Conservation (phyloP, 2,113 vertebrate genomes). For the Otus sunia region DNA sequence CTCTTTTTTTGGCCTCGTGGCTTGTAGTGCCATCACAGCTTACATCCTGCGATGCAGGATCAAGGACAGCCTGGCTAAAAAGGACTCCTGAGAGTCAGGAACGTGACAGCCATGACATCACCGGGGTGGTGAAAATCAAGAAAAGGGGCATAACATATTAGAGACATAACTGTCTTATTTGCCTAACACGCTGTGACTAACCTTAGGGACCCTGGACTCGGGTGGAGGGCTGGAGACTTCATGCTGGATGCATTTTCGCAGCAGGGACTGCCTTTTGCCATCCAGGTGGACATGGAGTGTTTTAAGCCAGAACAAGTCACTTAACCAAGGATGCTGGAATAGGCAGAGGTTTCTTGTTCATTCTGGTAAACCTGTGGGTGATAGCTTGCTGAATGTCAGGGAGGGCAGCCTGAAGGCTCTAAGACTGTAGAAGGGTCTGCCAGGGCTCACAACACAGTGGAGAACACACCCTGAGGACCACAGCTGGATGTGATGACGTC, state of each 20-base stretch:
- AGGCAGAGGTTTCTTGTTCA: slow-evolving; percentile 57
- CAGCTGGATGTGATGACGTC: not conserved
- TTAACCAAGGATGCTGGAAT: slow-evolving; percentile 45
- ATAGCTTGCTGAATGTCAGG: not conserved
- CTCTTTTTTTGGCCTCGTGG: slow-evolving; percentile 78
- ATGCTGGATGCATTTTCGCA: slow-evolving; percentile 26
- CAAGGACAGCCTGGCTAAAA: slow-evolving; percentile 75
- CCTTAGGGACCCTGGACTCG: not conserved
- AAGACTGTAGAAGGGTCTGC: not conserved
- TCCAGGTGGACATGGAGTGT: not conserved
- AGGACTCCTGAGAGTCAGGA: slow-evolving; percentile 60
- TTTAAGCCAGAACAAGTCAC: not conserved
- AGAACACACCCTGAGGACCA: not conserved
- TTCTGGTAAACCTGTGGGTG: not conserved
- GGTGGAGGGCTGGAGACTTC: slow-evolving; percentile 5
- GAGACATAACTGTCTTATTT: slow-evolving; percentile 34
- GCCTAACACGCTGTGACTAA: slow-evolving; percentile 51
- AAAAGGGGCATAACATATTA: slow-evolving; percentile 33
- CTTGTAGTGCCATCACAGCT: slow-evolving; percentile 79
- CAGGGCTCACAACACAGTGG: not conserved
- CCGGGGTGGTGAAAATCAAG: not conserved
- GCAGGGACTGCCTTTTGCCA: not conserved
- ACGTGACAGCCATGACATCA: not conserved
- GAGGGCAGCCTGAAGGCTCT: not conserved
- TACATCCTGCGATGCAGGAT: slow-evolving; percentile 73